phyloP scores from a whole-genome alignment of 1,140 invertebrate genomes.

The Euborellia annulipes region DNA sequence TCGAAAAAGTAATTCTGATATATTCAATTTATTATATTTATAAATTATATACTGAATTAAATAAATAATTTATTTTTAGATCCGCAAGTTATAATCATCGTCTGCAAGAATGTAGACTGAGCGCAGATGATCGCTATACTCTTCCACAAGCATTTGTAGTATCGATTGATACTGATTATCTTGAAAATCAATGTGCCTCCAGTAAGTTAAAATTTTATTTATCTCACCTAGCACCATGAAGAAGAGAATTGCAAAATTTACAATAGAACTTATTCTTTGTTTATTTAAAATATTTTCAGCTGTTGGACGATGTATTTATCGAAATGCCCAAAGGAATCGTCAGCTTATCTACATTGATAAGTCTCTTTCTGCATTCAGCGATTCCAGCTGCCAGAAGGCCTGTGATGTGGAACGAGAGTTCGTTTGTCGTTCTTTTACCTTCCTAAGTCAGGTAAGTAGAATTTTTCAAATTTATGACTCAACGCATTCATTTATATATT shows the following conservation, averaged over 20 bases:
- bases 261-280: no score
- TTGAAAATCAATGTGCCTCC: slow-evolving; percentile 35
- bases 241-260: no score
- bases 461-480: no score
- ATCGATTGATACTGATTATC: slow-evolving; percentile 28
- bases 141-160: slow-evolving; percentile 22
- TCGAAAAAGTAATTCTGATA: no score
- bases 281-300: slow-evolving; percentile 12
- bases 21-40: not conserved
- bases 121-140: slow-evolving; percentile 27
- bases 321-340: slow-evolving; percentile 23
- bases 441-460: slow-evolving; percentile 26
- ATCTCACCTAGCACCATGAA: no score
- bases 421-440: slow-evolving; percentile 33
- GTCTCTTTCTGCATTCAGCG: slow-evolving; percentile 25
- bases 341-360: slow-evolving; percentile 31
- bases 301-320: slow-evolving; percentile 24
- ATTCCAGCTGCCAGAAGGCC: slow-evolving; percentile 27
- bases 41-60: slow-evolving; percentile 3
- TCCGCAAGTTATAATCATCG: slow-evolving; percentile 31
- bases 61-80: slow-evolving; percentile 10
- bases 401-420: slow-evolving; percentile 33
- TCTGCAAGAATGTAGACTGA: slow-evolving; percentile 28
- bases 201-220: slow-evolving; percentile 19
- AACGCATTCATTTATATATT: not conserved